A percentile compares a stretch with the other conserved stretches of the same genome.
Conservation (phyloP, 2,113 vertebrate species). For the Lichenostomus cassidix region DNA sequence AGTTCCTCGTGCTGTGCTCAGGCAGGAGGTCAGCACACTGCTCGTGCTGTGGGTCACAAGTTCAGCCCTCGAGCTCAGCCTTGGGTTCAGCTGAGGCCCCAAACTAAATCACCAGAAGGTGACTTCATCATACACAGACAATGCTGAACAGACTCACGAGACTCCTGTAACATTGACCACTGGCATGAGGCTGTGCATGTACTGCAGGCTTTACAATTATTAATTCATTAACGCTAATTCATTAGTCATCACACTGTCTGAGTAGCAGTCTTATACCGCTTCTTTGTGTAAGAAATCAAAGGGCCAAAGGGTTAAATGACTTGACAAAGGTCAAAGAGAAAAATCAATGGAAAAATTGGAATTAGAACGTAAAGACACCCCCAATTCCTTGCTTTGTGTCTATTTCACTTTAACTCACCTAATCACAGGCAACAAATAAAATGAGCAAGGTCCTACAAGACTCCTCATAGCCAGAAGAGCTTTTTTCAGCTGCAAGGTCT, state of each 20-base stretch:
- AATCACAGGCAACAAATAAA: constrained; percentile 27
- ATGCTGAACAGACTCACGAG: neutral
- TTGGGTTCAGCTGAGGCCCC: neutral
- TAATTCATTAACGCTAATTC: constrained; percentile 22
- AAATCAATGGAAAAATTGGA: constrained; percentile 2
- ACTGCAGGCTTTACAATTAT: neutral
- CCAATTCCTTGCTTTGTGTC: neutral
- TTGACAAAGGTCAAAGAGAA: constrained; percentile 1
- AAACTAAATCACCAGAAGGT: neutral
- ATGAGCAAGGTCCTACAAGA: neutral
- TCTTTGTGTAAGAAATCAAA: constrained; percentile 17
- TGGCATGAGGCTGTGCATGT: neutral
- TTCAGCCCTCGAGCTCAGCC: neutral
- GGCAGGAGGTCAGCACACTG: neutral
- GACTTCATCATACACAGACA: neutral
- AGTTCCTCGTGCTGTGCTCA: neutral
- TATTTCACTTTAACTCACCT: neutral
- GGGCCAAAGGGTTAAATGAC: neutral
- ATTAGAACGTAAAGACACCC: neutral
- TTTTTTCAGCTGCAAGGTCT: constrained; percentile 15
- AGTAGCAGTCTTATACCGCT: neutral
- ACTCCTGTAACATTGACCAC: neutral
- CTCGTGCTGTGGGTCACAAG: neutral
- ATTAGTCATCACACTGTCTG: neutral
- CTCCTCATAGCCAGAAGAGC: neutral